phyloP scores from a whole-genome alignment of 2,113 vertebrate species.

The Propithecus coquereli region DNA sequence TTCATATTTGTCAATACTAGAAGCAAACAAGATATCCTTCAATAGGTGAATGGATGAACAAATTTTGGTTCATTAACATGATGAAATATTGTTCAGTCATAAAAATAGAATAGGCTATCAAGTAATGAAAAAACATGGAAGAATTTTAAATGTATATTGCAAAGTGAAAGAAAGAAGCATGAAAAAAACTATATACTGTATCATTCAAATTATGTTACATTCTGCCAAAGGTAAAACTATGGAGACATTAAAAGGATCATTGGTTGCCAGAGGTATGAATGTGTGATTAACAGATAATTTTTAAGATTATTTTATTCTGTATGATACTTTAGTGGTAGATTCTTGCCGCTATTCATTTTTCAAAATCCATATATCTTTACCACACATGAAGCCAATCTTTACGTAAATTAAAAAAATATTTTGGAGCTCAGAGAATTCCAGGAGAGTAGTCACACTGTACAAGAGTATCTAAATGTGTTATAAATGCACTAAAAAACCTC shows the following conservation, averaged over 20 bases:
- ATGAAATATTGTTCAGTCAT: background rate
- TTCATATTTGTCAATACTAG: background rate
- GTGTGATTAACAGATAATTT: background rate
- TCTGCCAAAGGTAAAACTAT: background rate
- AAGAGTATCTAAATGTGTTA: background rate
- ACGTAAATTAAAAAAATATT: background rate
- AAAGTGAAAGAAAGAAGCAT: background rate
- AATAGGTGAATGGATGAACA: background rate
- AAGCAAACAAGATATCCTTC: background rate
- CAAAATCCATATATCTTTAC: background rate
- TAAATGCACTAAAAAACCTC: background rate
- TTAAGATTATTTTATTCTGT: background rate
- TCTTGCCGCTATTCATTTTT: background rate
- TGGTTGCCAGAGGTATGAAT: background rate
- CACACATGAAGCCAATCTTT: background rate
- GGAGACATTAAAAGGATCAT: background rate
- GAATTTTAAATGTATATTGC: background rate
- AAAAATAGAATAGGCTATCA: background rate
- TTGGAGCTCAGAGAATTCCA: background rate
- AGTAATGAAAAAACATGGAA: background rate
- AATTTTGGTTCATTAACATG: background rate
- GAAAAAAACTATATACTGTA: too few relatives aligned
- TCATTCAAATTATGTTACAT: background rate
- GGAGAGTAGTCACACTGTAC: background rate
- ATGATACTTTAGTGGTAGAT: background rate